Evolutionary conservation across 2,113 vertebrate species (phyloP).

Genomic region (Typhlomys cinereus): DNA sequence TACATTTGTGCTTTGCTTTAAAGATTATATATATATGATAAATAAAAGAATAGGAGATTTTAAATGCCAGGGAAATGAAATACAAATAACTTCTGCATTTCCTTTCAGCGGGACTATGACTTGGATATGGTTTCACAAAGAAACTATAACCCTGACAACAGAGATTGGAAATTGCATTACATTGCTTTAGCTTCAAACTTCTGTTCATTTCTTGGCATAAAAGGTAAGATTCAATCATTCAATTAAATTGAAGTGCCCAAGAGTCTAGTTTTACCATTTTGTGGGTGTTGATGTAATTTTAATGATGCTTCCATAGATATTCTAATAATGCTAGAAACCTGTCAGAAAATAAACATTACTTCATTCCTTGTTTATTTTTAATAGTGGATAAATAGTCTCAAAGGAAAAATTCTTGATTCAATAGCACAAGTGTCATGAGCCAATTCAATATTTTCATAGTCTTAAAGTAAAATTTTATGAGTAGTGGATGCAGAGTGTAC

Average conservation of each 20-base stretch:
- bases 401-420: constrained; percentile 11
- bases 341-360: neutral
- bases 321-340: neutral
- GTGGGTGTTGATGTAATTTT: neutral
- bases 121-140: neutral
- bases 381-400: neutral
- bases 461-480: neutral
- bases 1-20: constrained; percentile 28
- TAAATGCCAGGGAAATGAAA: neutral
- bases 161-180: neutral
- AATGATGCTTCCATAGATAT: neutral
- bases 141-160: neutral
- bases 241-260: constrained; percentile 6
- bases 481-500: neutral
- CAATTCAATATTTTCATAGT: neutral
- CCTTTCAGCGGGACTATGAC: neutral
- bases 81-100: neutral
- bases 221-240: constrained; percentile 7
- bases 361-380: neutral
- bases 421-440: neutral
- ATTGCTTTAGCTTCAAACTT: neutral
- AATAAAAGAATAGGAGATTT: neutral
- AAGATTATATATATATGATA: neutral
- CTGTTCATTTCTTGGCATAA: neutral
- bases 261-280: neutral